Percentiles rank a stretch among this genome's conserved stretches.
These are phyloP conservation scores for Coelopa frigida DNA, from an alignment of 1,140 invertebrate genomes.

Conservation along the genomic window DNA sequence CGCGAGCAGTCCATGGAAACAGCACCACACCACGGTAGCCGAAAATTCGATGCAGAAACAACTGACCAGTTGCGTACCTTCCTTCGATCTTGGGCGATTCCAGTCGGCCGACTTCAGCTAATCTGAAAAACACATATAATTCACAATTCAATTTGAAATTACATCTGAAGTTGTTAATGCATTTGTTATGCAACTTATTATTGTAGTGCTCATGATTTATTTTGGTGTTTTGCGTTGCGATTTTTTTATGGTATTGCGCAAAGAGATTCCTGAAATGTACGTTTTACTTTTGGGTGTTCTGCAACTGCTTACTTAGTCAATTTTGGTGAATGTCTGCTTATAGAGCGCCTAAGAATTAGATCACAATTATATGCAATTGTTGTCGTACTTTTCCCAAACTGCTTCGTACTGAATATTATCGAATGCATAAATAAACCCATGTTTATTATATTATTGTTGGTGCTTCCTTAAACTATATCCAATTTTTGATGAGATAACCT, in stretches of 20 bases:
- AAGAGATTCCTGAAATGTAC: background rate
- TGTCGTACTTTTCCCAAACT: no score
- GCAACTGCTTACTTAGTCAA: conserved; percentile 5
- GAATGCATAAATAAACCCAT: no score
- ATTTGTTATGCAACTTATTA: background rate
- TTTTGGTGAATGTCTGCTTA: conserved; percentile 1
- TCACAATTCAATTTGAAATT: background rate
- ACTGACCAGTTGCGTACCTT: conserved; percentile 90
- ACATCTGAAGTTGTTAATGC: background rate
- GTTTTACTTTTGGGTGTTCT: no score
- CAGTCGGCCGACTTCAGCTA: conserved; percentile 54
- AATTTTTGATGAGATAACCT: no score
- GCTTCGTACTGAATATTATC: no score
- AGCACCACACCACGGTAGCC: conserved; percentile 92
- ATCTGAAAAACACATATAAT: conserved; percentile 34
- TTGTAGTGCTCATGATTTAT: background rate
- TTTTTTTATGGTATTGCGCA: background rate
- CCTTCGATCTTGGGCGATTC: conserved; percentile 77
- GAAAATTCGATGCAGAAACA: conserved; percentile 92
- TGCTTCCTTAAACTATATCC: no score
- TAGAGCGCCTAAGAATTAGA: background rate
- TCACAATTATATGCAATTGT: conserved; percentile 4
- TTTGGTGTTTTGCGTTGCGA: background rate
- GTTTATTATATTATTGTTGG: no score
- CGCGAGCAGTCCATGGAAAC: conserved; percentile 90